Evolutionary conservation across 2,113 vertebrate species (phyloP), one percentile per base, ranked within the genome.

Genomic region (Channa maculata): DNA sequence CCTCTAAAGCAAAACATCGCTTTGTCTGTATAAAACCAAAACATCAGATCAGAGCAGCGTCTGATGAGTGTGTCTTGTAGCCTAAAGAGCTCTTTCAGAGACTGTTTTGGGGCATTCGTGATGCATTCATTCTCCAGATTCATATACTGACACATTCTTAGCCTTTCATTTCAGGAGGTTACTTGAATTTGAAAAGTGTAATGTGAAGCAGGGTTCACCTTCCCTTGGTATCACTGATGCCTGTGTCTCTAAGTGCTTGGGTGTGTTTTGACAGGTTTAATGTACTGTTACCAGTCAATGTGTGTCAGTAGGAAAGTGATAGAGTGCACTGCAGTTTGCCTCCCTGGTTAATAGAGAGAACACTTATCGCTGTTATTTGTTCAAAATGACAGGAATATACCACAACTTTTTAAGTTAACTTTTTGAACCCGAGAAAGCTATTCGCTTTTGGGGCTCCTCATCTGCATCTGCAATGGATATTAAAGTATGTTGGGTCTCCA

Each of bases 251-350:
- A 24, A 75, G 62, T 52, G 71, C 54, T 53, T 37, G 60, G 6
- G 48, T 71, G 38, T 53, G 66, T 83, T 68, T 43, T 80, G 65
- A 50, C 41, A 37, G 71, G 61, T 75, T 78, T 55, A 52, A 57
- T 74, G 64, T 14, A 59, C 64, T 15, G 44, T 63, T 62, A 53
- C 39, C 33, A 36, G 54, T 24, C 24, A 24, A 24, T 24, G 24
- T 60, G 49, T 63, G 54, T 82, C 59, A 64, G 54, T 68, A 64
- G 60, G 37, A 83, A 43, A 77, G 75, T 63, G 68, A 71, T 24
- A 24, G 24, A 24, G 24, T 24, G 24, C 24, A 24, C 24, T 24
- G 24, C 24, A 24, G 24, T 24, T 24, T 24, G 24, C 24, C 24
- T 24, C 24, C 24, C 24, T 24, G 24, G 24, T 24, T 24, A 24